Evolutionary conservation across 2,797 vertebrate species (phyloP), one percentile per base, ranked within the genome.

Genomic region (Pteronotus mesoamericanus): DNA sequence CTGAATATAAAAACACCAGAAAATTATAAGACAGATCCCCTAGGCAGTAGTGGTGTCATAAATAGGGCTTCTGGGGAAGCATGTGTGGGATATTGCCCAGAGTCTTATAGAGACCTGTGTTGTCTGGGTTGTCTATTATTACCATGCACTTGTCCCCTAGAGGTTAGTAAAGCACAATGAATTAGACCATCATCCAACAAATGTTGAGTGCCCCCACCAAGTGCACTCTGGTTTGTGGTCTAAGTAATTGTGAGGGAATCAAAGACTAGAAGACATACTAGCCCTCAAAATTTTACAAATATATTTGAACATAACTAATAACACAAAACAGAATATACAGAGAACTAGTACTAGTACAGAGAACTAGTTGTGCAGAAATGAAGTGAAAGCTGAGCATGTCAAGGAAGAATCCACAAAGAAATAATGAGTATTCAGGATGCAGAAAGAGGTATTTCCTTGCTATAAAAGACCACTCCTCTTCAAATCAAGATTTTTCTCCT

Each of bases 401-500:
- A 69, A 94, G 37, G 11, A 94, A 92, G 46, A 94, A 85, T 19
- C 15, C 48, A 90, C 8, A 5, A 87, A 53, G 59, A 93, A 79
- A 87, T 26, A 92, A 75, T 39, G 24, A 80, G 29, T 39, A 57
- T 84, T 83, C 15, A 26, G 19, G 15, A 71, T 37, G 15, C 26
- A 0, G 83, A 89, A 64, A 94, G 26, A 84, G 48, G 9, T 59
- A 90, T n/a, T 85, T 72, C 77, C 66, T 80, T 39, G 2, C 26
- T 55, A 57, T 77, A 74, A 88, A 89, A 83, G 26, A 83, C 26
- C 12, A 69, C 1, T 6, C 15, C 5, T 96, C 14, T 79, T 80
- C 66, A 94, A 92, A 59, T 61, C n/a, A 93, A 88, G 57, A 37
- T 39, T 48, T 92, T 89, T 84, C 32, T 89, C 51, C 44, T 57